These are phyloP conservation scores for Urocynchramus pylzowi DNA, from an alignment of 2,113 vertebrate species.

Conservation along the genomic window DNA sequence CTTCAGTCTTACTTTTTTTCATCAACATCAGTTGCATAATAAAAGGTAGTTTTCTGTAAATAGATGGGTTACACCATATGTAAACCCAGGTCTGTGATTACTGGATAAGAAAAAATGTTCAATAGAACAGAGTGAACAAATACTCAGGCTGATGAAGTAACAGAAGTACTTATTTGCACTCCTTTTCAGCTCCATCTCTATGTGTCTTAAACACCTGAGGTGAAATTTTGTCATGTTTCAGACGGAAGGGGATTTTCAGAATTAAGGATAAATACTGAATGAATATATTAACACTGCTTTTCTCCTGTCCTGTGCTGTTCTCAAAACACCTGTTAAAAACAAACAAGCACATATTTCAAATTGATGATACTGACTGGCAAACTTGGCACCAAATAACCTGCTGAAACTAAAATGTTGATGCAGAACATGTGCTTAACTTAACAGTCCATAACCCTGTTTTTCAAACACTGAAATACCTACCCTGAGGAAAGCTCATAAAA, in stretches of 20 bases:
- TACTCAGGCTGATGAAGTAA: background rate
- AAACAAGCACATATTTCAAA: conserved; percentile 48
- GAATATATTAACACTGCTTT: conserved; percentile 52
- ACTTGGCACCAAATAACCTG: conserved; percentile 59
- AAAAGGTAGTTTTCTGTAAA: background rate
- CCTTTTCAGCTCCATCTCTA: background rate
- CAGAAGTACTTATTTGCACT: background rate
- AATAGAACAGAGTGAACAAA: background rate
- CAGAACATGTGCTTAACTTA: conserved; percentile 65
- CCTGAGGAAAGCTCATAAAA: conserved; percentile 64
- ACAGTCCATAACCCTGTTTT: conserved; percentile 65
- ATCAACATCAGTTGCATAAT: background rate
- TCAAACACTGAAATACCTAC: conserved; percentile 54
- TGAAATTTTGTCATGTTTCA: background rate
- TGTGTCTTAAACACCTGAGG: background rate
- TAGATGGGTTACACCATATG: background rate
- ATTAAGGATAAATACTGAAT: conserved; percentile 6
- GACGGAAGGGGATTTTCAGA: background rate
- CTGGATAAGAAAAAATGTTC: background rate
- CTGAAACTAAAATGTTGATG: conserved; percentile 65
- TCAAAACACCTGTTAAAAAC: conserved; percentile 57
- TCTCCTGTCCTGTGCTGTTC: conserved; percentile 36
- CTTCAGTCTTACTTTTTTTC: background rate
- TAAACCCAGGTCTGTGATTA: background rate
- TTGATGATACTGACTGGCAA: conserved; percentile 62